Evolutionary conservation across 2,113 vertebrate species (phyloP).

Genomic region (Oncorhynchus kisutch): DNA sequence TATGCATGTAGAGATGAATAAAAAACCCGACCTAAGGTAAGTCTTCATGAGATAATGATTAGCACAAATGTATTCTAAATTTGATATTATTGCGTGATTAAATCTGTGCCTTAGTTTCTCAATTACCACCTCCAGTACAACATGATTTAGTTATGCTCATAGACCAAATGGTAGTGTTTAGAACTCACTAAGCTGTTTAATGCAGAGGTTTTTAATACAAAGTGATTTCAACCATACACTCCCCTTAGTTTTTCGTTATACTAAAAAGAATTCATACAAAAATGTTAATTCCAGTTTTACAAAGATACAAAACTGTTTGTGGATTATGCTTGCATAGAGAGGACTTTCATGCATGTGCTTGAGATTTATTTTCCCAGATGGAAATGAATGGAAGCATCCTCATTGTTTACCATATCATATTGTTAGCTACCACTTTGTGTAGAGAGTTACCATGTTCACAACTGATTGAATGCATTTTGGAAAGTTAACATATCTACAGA

Average conservation of each 20-base stretch:
- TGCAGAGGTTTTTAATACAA: not conserved
- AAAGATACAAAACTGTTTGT: not conserved
- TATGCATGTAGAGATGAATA: too few relatives aligned
- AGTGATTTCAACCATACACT: not conserved
- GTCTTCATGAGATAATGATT: too few relatives aligned
- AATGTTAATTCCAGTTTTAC: not conserved
- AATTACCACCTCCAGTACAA: constrained; percentile 1
- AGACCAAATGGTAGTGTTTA: not conserved
- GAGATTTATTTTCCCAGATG: not conserved
- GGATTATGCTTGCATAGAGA: not conserved
- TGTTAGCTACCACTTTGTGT: too few relatives aligned
- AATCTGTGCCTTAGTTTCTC: constrained; percentile 58
- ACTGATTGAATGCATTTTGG: too few relatives aligned
- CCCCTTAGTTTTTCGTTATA: not conserved
- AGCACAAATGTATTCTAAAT: not conserved
- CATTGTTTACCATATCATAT: not conserved
- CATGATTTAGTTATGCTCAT: not conserved
- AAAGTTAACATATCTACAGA: too few relatives aligned
- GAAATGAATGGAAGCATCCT: not conserved
- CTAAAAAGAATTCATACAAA: not conserved
- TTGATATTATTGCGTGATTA: constrained; percentile 29
- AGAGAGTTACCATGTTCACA: too few relatives aligned
- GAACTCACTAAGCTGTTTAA: not conserved
- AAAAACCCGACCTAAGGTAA: too few relatives aligned
- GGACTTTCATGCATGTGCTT: not conserved